These are phyloP conservation scores for Stichopus chloronotus DNA, from an alignment of 35 echinoderm and acorn worm genomes.

Conservation along the genomic window DNA sequence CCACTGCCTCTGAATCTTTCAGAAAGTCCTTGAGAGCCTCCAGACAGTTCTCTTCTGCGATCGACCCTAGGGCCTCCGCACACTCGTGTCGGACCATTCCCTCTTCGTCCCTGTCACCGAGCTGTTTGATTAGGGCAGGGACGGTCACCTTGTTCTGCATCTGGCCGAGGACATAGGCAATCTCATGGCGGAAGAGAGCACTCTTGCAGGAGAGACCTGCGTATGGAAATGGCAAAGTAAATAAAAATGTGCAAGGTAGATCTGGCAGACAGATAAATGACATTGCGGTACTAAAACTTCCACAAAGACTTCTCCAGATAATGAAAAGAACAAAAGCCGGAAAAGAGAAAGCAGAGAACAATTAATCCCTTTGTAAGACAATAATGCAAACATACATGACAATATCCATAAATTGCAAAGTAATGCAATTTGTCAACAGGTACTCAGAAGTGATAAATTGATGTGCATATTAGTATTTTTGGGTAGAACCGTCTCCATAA, in stretches of 20 bases:
- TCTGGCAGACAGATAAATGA: neutral
- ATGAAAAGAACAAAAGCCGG: neutral
- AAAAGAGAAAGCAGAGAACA: neutral
- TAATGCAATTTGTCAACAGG: no score
- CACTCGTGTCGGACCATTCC: conserved; percentile 97
- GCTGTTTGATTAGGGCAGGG: conserved; percentile 61
- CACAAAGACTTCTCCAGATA: no score
- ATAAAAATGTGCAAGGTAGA: neutral
- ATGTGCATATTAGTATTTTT: no score
- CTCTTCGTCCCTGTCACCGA: conserved; percentile 69
- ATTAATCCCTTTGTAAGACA: no score
- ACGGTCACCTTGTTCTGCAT: conserved; percentile 93
- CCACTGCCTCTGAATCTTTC: conserved; percentile 79
- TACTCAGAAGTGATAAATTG: no score
- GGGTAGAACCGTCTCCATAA: no score
- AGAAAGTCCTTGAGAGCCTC: conserved; percentile 74
- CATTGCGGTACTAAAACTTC: neutral
- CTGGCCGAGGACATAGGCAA: conserved; percentile 95
- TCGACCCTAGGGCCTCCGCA: conserved; percentile 94
- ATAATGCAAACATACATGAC: no score
- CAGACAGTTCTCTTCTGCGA: conserved; percentile 77
- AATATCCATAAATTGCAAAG: no score
- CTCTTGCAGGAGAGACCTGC: conserved; percentile 87
- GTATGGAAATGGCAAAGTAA: neutral
- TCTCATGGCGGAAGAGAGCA: conserved; percentile 94